Base-by-base conservation (phyloP, 1,140 invertebrate species). In the Drosophila dunni region DNA sequence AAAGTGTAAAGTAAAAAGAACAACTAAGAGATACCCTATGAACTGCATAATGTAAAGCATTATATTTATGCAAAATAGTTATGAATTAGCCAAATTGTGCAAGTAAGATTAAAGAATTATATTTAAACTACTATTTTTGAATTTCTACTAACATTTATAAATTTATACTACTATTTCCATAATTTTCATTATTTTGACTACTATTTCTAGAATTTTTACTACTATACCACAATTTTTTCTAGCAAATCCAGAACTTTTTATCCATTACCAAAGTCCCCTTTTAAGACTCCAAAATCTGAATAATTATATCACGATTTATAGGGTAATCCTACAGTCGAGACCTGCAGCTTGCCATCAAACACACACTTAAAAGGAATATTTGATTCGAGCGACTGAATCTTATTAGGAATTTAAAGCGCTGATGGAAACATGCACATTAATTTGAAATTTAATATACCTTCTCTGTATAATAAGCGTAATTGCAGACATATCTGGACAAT, bases 381-480 rank as follows among this genome's bases (percentile, higher is more conserved):
- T 48, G 20, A 24, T 38, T 38, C 33, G 15, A 54, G n/a, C 53
- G 53, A 40, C 40, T 56, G 36, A 56, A 7, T 5, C 13, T 56
- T 46, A 36, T 46, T 20, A 10, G 20, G 29, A 17, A 51, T 50
- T 36, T 42, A 15, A 62, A 63, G 29, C 8, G 15, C 24, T 46
- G 10, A 42, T 20, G 38, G 36, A 61, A 72, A 65, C 48, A 56
- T 61, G 34, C 54, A 66, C 67, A 66, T 76, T 72, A 65, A 76
- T 66, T 65, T 60, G 36, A 72, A 72, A 66, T 71, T 65, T 61
- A 66, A 76, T 76, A 61, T 65, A 29, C 24, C 24, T 29, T 29
- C 24, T 29, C 24, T 29, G 2, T 29, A 75, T 56, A 75, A 60
- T 65, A 71, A 53, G 44, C 38, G 40, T 75, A 75, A 75, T 72